Conservation (phyloP, 2,888 invertebrate species). For the Cosmia pyralina region DNA sequence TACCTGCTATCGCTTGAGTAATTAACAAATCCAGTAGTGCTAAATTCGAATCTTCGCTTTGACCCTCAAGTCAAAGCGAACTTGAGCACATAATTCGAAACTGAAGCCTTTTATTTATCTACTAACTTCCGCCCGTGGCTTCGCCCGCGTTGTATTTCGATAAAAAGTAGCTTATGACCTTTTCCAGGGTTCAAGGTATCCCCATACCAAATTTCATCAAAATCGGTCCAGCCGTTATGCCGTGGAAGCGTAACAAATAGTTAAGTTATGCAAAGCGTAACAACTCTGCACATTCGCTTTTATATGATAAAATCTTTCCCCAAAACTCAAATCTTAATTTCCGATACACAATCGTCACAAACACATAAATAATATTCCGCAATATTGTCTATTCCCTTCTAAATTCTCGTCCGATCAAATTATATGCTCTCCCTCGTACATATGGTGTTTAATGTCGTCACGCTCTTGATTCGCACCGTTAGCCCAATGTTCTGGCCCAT, state of each 20-base stretch:
- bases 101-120: neutral
- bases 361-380: constrained; percentile 35
- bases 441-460: constrained; percentile 66
- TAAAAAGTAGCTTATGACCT: too few species aligned
- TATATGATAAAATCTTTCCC: neutral
- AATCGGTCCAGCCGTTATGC: too few species aligned
- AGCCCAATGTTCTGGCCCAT: constrained; percentile 69
- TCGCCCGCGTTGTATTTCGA: too few species aligned
- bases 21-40: neutral
- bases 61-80: neutral
- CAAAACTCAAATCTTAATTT: neutral
- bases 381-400: constrained; percentile 49
- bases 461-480: constrained; percentile 58
- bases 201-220: too few species aligned
- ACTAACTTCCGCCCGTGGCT: too few species aligned
- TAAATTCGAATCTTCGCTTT: neutral
- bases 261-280: too few species aligned
- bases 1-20: neutral
- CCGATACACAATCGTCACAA: constrained; percentile 15
- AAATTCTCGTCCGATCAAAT: constrained; percentile 58
- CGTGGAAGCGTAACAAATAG: too few species aligned
- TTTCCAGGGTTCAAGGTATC: too few species aligned
- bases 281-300: too few species aligned
- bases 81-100: neutral
- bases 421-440: constrained; percentile 58